Base-by-base conservation (phyloP, 2,113 vertebrate species). In the Microcebus jonahi region DNA sequence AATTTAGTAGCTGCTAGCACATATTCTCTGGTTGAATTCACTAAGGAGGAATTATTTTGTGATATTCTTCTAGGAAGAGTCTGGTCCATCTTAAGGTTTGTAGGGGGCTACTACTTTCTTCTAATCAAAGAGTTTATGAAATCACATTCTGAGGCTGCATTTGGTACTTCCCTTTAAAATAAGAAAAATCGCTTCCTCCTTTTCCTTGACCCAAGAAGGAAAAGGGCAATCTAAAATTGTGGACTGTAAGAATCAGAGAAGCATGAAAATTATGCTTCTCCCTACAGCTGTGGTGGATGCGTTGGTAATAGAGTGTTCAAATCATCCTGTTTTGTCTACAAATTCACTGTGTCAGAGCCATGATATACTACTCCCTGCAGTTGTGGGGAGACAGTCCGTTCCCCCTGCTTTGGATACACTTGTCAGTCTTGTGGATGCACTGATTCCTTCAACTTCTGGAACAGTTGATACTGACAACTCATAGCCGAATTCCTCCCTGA, bases 81-180 rank as follows among this genome's bases (percentile, higher is more conserved):
- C 53, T 99, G 99, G 53, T 98, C 98, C 31, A 98, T 98, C 57
- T 99, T 98, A 42, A 98, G 96, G 96, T 98, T 98, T 95, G 98
- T 98, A 65, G 98, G 98, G 81, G 98, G 98, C 95, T 98, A 98
- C 82, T 98, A 98, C 96, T 99, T 99, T 91, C 99, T 99, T 96
- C 99, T 98, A 81, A 98, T 50, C 7, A 99, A 99, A 23, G 99
- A 99, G 97, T 97, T 98, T 96, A 99, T 98, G 89, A 99, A 99
- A 98, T 99, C 99, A 86, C 98, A 98, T 98, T 99, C 99, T 21
- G 99, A 99, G 98, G 98, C 95, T 68, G 98, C 97, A 87, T 99
- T 99, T 97, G 98, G 99, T 95, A 96, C 84, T 90, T 99, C 99
- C 98, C 99, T 99, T 82, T 48, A 31, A 63, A 88, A 39, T 50